Conservation (phyloP, 2,113 vertebrate genomes). For the Salminus brasiliensis region DNA sequence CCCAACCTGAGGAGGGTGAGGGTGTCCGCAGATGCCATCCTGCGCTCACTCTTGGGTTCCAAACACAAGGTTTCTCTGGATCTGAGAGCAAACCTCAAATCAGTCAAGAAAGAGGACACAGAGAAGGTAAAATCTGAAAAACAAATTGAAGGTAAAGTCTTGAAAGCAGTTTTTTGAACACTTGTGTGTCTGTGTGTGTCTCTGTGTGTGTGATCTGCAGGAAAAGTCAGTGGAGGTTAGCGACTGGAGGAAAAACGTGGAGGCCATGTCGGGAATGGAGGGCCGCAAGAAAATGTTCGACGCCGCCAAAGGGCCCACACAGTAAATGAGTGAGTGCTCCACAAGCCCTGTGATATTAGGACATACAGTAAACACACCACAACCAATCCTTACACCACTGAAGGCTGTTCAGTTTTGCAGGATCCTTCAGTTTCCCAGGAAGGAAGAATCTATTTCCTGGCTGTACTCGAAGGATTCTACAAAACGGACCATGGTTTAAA, state of each 20-base stretch:
- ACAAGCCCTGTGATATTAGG: background rate
- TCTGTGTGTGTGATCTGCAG: constrained; percentile 59
- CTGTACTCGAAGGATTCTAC: too few species aligned
- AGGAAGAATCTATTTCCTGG: too few species aligned
- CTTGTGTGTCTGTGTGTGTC: constrained; percentile 7
- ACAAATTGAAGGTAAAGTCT: background rate
- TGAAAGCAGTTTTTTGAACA: background rate
- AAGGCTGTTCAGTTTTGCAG: too few species aligned
- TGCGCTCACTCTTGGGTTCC: constrained; percentile 93
- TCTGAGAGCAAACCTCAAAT: constrained; percentile 94
- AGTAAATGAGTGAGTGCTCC: constrained; percentile 47
- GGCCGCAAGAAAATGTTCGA: constrained; percentile 97
- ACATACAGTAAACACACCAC: background rate
- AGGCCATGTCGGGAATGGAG: constrained; percentile 95
- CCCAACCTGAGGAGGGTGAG: constrained; percentile 89
- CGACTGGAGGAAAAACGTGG: constrained; percentile 97
- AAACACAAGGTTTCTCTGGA: constrained; percentile 99
- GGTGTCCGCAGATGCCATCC: constrained; percentile 93
- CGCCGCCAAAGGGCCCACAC: constrained; percentile 62
- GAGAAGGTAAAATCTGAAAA: constrained; percentile 82
- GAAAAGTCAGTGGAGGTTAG: constrained; percentile 88
- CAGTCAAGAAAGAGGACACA: constrained; percentile 96
- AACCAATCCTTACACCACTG: too few species aligned
- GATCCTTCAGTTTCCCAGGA: too few species aligned
- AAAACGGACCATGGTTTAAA: too few species aligned